Evolutionary conservation across 2,888 invertebrate genomes (phyloP).

Genomic region (Dynastes tityus): DNA sequence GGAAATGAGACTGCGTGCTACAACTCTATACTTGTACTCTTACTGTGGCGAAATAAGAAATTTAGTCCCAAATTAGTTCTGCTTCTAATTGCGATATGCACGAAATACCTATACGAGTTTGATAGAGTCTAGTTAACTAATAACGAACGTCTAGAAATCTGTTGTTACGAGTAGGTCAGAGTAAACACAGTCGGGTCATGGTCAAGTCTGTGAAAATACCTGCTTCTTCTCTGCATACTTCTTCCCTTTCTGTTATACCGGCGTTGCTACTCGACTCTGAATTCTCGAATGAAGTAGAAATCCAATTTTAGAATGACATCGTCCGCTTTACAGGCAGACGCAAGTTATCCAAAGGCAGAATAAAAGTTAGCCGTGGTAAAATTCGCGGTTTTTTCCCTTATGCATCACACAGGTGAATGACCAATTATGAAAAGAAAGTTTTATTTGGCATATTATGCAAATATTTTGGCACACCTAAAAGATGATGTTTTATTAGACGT

Average conservation of each 20-base stretch:
- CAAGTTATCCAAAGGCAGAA: not conserved
- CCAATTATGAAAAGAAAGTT: constrained; percentile 38
- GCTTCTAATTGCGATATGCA: too few species aligned
- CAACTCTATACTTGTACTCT: too few species aligned
- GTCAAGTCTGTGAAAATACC: constrained; percentile 39
- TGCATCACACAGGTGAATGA: constrained; percentile 20
- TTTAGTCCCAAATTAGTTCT: too few species aligned
- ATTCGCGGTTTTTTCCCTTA: constrained; percentile 19
- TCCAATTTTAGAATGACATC: constrained; percentile 42
- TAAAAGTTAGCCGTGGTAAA: constrained; percentile 28
- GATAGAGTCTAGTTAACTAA: not conserved
- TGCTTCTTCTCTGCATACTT: constrained; percentile 7
- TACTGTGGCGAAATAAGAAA: too few species aligned
- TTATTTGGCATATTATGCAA: not conserved
- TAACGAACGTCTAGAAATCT: not conserved
- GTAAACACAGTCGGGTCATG: constrained; percentile 34
- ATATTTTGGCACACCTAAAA: constrained; percentile 18
- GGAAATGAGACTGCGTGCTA: too few species aligned
- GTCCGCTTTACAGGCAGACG: not conserved
- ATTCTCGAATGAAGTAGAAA: constrained; percentile 10
- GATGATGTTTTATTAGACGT: too few species aligned
- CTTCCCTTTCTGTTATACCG: not conserved
- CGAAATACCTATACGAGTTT: not conserved
- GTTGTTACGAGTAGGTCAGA: constrained; percentile 31
- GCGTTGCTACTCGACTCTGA: not conserved